Evolutionary conservation across 2,113 vertebrate species (phyloP), one percentile per base, ranked within the genome.

Genomic region (Corythornis madagascariensis): DNA sequence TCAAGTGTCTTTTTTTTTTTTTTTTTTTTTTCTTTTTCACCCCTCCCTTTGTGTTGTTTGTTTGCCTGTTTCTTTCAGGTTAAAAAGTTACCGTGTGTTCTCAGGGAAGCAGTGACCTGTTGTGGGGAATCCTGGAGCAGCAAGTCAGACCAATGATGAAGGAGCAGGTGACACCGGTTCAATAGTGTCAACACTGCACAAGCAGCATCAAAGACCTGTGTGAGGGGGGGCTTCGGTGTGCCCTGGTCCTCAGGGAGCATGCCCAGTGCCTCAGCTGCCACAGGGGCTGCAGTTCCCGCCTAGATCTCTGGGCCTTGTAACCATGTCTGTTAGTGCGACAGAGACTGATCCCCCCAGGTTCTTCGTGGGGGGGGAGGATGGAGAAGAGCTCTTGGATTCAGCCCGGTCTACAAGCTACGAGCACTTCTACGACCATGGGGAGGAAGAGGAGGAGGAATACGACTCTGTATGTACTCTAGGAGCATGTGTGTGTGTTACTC

Each of bases 381-480:
- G 97, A 29, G 98, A 98, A 92, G 98, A 98, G 60, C 78, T 97
- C 29, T 26, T 98, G 84, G 98, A 98, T 86, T 97, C 96, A 19
- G 88, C 91, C 45, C 97, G 97, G 86, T 91, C 98, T 61, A 94
- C 97, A 61, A 97, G 97, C 73, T 98, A 98, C 2, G 97, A 98
- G 17, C 98, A 97, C 56, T 98, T 98, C 71, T 99, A 98, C 56
- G 98, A 98, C 80, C 97, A 98, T 63, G 96, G 97, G 75, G 98
- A 98, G 72, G 98, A 98, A 48, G 98, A 98, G 1, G 98, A 98
- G 18, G 98, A 98, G 53, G 98, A 99, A 21, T 98, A 98, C 93
- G 98, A 99, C 66, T 98, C 98, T 92, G 98, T 99, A 97, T 91
- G 98, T 98, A 86, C 29, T 77, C 2, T 31, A 64, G 61, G 43